Evolutionary conservation across 1,140 invertebrate genomes (phyloP).

Genomic region (Phenacoccus solenopsis): DNA sequence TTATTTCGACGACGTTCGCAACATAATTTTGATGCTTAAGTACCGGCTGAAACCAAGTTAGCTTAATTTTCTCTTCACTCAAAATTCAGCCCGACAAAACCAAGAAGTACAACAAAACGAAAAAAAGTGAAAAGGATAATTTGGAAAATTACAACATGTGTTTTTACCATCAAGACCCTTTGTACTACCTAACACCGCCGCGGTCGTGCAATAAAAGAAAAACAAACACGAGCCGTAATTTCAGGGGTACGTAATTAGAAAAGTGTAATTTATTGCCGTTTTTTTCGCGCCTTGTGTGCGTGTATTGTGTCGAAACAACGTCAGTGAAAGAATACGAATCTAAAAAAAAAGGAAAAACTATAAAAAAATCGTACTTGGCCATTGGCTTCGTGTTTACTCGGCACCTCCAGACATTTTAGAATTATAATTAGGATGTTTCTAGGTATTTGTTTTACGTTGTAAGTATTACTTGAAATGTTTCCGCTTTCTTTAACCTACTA

Average conservation of each 20-base stretch:
- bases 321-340: no score
- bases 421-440: not conserved
- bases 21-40: not conserved
- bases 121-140: not conserved
- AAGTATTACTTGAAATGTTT: no score
- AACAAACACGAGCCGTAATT: not conserved
- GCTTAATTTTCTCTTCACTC: not conserved
- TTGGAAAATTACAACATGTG: slow-evolving; percentile 2
- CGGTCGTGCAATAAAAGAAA: slow-evolving; percentile 3
- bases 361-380: not conserved
- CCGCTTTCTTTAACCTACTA: no score
- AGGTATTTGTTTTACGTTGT: not conserved
- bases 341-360: not conserved
- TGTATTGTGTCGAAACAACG: not conserved
- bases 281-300: no score
- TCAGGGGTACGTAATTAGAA: not conserved
- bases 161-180: not conserved
- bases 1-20: not conserved
- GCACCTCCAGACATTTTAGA: not conserved
- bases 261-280: not conserved
- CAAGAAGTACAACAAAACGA: not conserved
- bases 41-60: not conserved
- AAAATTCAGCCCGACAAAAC: no score
- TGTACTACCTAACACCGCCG: not conserved
- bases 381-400: not conserved